phyloP scores from a whole-genome alignment of 2,113 vertebrate species.

The Aix galericulata region DNA sequence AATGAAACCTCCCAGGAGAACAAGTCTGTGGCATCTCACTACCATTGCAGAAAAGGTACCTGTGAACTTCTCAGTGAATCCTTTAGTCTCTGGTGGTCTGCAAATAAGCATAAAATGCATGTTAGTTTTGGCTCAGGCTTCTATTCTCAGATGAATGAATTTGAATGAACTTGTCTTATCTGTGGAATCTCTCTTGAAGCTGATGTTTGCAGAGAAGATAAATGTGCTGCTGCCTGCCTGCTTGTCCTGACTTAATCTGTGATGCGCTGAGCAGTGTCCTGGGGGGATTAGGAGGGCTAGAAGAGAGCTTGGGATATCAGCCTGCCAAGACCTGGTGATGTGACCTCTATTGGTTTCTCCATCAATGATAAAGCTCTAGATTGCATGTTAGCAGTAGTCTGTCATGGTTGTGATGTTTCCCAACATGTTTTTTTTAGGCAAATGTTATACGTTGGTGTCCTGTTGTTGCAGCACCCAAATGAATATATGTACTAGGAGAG shows the following conservation, averaged over 20 bases:
- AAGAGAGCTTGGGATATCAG: constrained; percentile 30
- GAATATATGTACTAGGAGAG: not conserved
- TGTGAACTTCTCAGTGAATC: constrained; percentile 59
- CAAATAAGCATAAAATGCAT: constrained; percentile 70
- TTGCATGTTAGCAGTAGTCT: not conserved
- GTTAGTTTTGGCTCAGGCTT: constrained; percentile 71
- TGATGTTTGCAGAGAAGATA: constrained; percentile 72
- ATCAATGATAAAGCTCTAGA: not conserved
- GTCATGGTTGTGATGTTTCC: not conserved
- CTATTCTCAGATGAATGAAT: constrained; percentile 71
- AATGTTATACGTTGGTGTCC: not conserved
- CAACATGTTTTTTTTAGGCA: not conserved
- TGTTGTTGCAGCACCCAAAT: not conserved
- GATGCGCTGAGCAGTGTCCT: constrained; percentile 49
- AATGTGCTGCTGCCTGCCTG: constrained; percentile 71
- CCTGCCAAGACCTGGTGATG: constrained; percentile 26
- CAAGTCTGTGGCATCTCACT: not conserved
- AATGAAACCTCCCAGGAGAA: constrained; percentile 31
- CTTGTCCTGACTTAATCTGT: constrained; percentile 70
- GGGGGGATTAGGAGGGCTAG: constrained; percentile 42
- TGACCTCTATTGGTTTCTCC: constrained; percentile 8
- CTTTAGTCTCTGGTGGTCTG: constrained; percentile 72
- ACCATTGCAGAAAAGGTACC: constrained; percentile 35
- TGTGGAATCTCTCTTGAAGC: constrained; percentile 66
- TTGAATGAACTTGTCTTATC: constrained; percentile 74